Base-by-base conservation (phyloP, 2,113 vertebrate species). In the Rhadina sibilatrix region DNA sequence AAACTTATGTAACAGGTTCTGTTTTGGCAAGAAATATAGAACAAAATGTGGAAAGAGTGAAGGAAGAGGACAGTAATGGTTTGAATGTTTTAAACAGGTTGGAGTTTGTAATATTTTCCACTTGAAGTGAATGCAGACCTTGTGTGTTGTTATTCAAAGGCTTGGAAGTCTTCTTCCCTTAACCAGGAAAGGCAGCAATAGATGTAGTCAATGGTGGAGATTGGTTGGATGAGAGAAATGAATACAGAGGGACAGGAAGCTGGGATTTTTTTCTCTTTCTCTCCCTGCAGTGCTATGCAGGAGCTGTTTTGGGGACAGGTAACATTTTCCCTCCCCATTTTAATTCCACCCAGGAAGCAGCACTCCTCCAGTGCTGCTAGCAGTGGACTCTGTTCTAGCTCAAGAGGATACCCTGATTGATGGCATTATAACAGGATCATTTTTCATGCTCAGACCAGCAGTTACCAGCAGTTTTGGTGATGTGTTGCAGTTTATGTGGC, bases 31-130 rank as follows among this genome's bases (percentile, higher is more conserved):
- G 71, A 91, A 90, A 90, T 77, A 31, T 5, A 72, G 40, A 64
- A 54, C 23, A 65, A 57, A 85, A 63, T 74, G 46, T n/a, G 78
- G 81, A 83, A 88, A 59, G 74, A 80, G 66, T 83, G 49, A 74
- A 74, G 47, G 28, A 74, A 91, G 37, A 31, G 52, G 63, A 50
- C 53, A 82, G 52, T 83, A 85, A 83, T 59, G 19, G 46, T 74
- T 84, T 93, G 70, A 80, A 91, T 83, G 66, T 40, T 89, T 96
- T 85, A 91, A 95, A 44, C 70, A 91, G 82, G 59, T 90, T 80
- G 57, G 27, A 18, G 12, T 72, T 90, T 59, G 30, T 40, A 53
- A 86, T 83, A 38, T 80, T 95, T 95, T 96, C 94, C 82, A 38
- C 25, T 54, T 50, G 27, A 83, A 85, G 33, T 70, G 35, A 80